Base-by-base conservation (phyloP, 2,113 vertebrate genomes). In the Girardinichthys multiradiatus region DNA sequence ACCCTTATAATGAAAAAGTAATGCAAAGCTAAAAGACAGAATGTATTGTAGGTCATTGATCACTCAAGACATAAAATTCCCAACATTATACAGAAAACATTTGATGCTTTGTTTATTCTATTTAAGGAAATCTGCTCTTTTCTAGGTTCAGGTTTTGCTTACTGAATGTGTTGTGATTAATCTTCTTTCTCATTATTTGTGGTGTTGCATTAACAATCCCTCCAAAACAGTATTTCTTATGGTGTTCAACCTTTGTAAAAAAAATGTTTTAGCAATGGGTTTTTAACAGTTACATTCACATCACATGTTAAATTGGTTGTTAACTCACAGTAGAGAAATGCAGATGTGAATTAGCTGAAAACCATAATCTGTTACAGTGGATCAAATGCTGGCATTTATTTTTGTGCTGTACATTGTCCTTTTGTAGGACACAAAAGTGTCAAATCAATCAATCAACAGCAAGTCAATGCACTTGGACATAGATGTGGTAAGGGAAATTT, bases 1-100 rank as follows among this genome's bases (percentile, higher is more conserved):
- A 81, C 68, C 68, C 73, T 83, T 80, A 48, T 82, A 69, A 91
- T 90, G 64, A 90, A 92, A 88, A 87, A 86, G 77, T 86, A 87
- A 88, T 89, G 79, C 3, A 10, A 60, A 8, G 35, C 74, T 63
- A 39, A 63, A 77, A 54, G 24, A 54, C 48, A 77, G 33, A 73
- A 88, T 75, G 4, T 63, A 68, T 68, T 77, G 26, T 29, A 24
- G 24, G 35, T 75, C 37, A 65, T 35, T 79, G 86, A 87, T 86
- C 72, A 80, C 14, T 67, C n/a, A 68, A 63, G 42, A 72, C 21
- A 28, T 42, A 74, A 58, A 33, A 60, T 70, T 9, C 29, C 35
- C 48, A 66, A 62, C 27, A 45, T 11, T 72, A 9, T 0, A 57
- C 48, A 64, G 24, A 61, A 72, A 79, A 67, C 35, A 79, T 4